Conservation (phyloP, 2,797 vertebrate species). For the Neomorphus geoffroyi region DNA sequence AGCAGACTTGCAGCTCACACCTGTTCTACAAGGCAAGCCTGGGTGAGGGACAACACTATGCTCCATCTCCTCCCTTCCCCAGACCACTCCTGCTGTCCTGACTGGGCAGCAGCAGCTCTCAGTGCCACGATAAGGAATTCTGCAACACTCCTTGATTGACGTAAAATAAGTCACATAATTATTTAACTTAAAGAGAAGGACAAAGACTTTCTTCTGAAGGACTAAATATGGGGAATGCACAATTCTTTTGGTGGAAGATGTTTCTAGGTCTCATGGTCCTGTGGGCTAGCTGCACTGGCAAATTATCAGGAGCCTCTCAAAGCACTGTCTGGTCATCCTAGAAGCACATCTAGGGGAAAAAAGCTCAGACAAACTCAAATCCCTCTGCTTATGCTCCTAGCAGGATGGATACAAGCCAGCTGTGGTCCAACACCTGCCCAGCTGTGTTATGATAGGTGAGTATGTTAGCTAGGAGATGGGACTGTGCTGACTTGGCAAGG, state of each 20-base stretch:
- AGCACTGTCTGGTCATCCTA: neutral
- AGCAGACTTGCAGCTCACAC: neutral
- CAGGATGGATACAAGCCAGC: neutral
- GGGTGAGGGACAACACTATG: neutral
- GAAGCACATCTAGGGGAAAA: neutral
- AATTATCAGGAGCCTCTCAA: neutral
- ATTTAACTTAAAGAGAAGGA: neutral
- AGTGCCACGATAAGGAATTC: neutral
- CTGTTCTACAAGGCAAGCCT: neutral
- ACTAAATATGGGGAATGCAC: neutral
- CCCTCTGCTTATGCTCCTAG: neutral
- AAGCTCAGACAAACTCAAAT: neutral
- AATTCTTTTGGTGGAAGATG: neutral
- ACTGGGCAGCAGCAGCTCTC: neutral
- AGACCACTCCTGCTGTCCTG: neutral
- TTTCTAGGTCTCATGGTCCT: neutral
- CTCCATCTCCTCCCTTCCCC: neutral
- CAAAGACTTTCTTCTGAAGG: neutral
- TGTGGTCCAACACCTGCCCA: neutral
- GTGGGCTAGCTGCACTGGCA: neutral
- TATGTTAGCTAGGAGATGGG: neutral
- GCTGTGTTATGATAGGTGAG: neutral
- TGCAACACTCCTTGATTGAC: neutral
- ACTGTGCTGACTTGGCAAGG: neutral
- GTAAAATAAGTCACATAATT: neutral